A percentile compares a stretch with the other conserved stretches of the same genome.
Conservation (phyloP, 64 coral and sea anemone genomes). For the Montipora capricornis region DNA sequence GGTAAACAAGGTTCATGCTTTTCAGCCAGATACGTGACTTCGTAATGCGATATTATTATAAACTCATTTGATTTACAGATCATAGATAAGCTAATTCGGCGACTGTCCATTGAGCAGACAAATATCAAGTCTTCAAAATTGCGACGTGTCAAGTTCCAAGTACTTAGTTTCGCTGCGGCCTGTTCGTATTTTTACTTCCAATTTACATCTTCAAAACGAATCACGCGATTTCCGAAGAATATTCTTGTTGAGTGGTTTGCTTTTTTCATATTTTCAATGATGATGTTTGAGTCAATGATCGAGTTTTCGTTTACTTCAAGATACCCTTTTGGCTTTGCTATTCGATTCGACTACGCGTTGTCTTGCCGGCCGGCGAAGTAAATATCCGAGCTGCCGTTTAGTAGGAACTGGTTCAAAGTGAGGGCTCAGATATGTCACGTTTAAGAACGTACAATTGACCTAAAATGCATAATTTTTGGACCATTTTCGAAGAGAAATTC, state of each 20-base stretch:
- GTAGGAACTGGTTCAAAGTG: too few species aligned
- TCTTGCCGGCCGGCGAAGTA: too few species aligned
- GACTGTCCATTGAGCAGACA: conserved; percentile 22
- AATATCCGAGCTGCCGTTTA: too few species aligned
- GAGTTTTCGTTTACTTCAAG: too few species aligned
- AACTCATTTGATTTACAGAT: background rate
- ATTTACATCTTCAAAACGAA: background rate
- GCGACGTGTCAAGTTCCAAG: background rate
- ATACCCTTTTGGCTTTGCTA: too few species aligned
- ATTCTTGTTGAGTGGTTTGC: background rate
- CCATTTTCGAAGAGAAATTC: background rate
- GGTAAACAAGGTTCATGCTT: background rate
- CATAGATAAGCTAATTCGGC: conserved; percentile 22
- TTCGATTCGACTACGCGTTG: too few species aligned
- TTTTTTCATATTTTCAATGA: background rate
- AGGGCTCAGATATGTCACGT: too few species aligned
- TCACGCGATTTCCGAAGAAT: background rate
- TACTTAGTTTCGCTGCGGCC: background rate
- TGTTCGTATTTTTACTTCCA: background rate
- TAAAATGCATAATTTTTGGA: too few species aligned
- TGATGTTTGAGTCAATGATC: too few species aligned
- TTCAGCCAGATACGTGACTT: conserved; percentile 19
- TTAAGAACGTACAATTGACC: too few species aligned
- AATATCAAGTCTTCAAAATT: too few species aligned
- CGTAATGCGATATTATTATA: background rate